Conservation (phyloP, 2,797 vertebrate species). For the Phataginus tetradactyla region DNA sequence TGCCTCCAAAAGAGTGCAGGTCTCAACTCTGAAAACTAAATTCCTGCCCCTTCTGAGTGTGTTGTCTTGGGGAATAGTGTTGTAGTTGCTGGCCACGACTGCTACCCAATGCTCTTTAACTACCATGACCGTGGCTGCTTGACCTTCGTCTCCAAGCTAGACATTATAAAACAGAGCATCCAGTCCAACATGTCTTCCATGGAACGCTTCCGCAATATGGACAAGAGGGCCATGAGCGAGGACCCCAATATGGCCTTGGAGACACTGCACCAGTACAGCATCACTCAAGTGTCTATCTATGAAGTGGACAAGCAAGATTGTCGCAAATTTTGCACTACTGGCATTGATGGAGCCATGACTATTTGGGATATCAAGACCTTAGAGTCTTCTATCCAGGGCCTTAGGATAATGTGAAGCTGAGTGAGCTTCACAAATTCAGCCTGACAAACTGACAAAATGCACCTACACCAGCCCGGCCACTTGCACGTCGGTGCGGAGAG, state of each 20-base stretch:
- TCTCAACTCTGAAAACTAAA: constrained; percentile 97
- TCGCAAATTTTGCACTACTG: constrained; percentile 99
- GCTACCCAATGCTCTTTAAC: constrained; percentile 98
- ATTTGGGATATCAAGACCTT: constrained; percentile 99
- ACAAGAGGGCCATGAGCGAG: constrained; percentile 97
- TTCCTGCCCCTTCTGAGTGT: constrained; percentile 98
- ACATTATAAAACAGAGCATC: constrained; percentile 98
- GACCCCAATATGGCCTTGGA: constrained; percentile 96
- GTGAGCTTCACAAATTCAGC: constrained; percentile 84
- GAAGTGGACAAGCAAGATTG: constrained; percentile 99
- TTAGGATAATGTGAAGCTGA: constrained; percentile 96
- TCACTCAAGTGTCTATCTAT: constrained; percentile 99
- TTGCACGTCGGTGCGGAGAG: constrained; percentile 80
- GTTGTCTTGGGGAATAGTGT: constrained; percentile 97
- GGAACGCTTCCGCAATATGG: constrained; percentile 99
- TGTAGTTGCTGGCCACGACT: constrained; percentile 98
- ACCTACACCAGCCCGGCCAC: constrained; percentile 62
- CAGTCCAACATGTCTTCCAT: constrained; percentile 99
- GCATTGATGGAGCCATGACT: constrained; percentile 99
- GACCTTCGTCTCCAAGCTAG: constrained; percentile 96
- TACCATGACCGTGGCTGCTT: constrained; percentile 95
- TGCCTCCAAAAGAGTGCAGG: constrained; percentile 95
- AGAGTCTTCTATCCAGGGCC: constrained; percentile 98
- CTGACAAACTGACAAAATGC: constrained; percentile 78
- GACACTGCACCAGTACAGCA: constrained; percentile 97